Evolutionary conservation across 2,113 vertebrate genomes (phyloP), one percentile per base, ranked within the genome.

Genomic region (Phylloscopus whistleri): DNA sequence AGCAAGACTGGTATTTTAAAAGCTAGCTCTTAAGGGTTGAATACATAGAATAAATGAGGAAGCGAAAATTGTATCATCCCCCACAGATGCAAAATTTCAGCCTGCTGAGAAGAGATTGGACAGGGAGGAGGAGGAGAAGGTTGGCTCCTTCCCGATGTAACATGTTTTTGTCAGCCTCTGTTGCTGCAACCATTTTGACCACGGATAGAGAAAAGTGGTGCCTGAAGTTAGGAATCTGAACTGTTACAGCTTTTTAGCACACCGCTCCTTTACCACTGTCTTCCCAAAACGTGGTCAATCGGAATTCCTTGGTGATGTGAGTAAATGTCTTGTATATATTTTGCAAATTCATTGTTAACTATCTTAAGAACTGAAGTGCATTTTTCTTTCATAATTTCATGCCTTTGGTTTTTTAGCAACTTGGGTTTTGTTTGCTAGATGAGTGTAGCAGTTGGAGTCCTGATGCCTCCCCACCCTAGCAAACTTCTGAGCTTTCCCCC

Each of bases 1-100:
- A 97, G 94, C 80, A 87, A 75, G 76, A 75, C 82, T 84, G 79
- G 75, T 90, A 49, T 88, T 94, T 84, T 87, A 80, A 95, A 78
- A 93, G 89, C 81, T 83, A 53, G 33, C 69, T 93, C 92, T 93
- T 88, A 88, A 80, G 87, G 35, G 59, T 67, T 90, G 87, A 90
- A 93, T 94, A 49, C 75, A 52, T 84, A 80, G 60, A 91, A 94
- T 91, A 96, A 95, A 94, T 73, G 81, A 94, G 82, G 93, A 95
- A 95, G 59, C 46, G 7, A 96, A 96, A 95, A 90, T 62, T 63
- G 55, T 91, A 77, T 91, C 91, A 83, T 91, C 90, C 84, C 78
- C 75, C 84, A 83, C 79, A 95, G 63, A 94, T 93, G 85, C 55
- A 68, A 95, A 91, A 74, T 86, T 84, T 93, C n/a, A 56, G 75